A percentile compares a stretch with the other conserved stretches of the same genome.
phyloP scores from a whole-genome alignment of 2,797 vertebrate species.

The Aulostomus chinensis region DNA sequence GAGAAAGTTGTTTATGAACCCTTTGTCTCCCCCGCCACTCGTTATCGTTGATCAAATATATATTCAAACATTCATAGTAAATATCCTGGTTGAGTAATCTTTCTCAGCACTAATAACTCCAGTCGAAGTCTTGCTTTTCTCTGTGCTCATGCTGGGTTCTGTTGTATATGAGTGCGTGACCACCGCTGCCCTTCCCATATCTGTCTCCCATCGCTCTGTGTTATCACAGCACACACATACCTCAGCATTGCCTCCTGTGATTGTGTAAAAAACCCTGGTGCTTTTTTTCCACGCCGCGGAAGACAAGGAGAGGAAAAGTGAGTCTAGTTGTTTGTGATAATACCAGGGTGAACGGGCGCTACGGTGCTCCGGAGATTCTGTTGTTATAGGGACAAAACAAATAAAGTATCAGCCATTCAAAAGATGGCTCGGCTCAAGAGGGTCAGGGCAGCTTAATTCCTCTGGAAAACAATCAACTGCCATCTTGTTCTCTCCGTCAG shows the following conservation, averaged over 20 bases:
- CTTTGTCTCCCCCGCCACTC: conserved; percentile 22
- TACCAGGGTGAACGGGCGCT: conserved; percentile 54
- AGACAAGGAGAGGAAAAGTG: conserved; percentile 77
- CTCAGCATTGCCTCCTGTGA: conserved; percentile 80
- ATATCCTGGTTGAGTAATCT: conserved; percentile 25
- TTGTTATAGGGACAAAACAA: conserved; percentile 78
- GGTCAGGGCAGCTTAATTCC: conserved; percentile 69
- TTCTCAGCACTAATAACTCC: conserved; percentile 18
- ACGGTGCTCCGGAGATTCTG: conserved; percentile 62
- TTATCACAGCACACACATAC: conserved; percentile 79
- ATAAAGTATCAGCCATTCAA: conserved; percentile 75
- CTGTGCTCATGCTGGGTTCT: conserved; percentile 21
- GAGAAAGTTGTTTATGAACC: conserved; percentile 22
- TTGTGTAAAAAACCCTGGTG: conserved; percentile 75
- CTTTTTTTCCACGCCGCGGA: conserved; percentile 62
- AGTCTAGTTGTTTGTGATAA: conserved; percentile 73
- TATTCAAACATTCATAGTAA: conserved; percentile 36
- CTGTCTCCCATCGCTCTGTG: conserved; percentile 72
- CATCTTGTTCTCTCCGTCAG: conserved; percentile 59
- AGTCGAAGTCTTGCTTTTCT: conserved; percentile 24
- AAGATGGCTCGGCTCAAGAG: conserved; percentile 69
- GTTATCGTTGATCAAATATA: conserved; percentile 38
- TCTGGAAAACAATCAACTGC: conserved; percentile 74
- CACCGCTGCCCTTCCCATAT: conserved; percentile 71
- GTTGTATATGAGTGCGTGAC: conserved; percentile 46